A percentile compares a stretch with the other conserved stretches of the same genome.
Evolutionary conservation across 2,113 vertebrate genomes (phyloP).

Genomic region (Anoplopoma fimbria): DNA sequence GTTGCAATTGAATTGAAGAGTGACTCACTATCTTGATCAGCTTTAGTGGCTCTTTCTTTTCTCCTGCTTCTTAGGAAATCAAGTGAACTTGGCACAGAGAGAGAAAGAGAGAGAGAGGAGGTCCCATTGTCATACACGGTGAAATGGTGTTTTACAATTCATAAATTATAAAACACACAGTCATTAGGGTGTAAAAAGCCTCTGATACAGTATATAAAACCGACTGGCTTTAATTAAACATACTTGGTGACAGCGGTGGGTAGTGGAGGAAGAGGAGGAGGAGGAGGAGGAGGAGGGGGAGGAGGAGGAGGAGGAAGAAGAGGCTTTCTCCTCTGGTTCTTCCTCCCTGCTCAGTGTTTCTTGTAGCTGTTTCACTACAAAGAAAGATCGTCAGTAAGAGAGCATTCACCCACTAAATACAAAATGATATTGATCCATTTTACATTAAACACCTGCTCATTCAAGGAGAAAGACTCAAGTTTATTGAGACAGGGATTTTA

Average conservation of each 20-base stretch:
- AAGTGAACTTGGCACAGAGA: slow-evolving; percentile 61
- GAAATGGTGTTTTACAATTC: not conserved
- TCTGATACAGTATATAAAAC: slow-evolving; percentile 2
- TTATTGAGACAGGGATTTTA: not conserved
- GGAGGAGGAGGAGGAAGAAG: slow-evolving; percentile 16
- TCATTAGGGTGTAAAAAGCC: not conserved
- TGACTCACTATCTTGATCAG: slow-evolving; percentile 65
- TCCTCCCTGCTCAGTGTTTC: slow-evolving; percentile 26
- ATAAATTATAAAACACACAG: not conserved
- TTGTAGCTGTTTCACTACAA: slow-evolving; percentile 70
- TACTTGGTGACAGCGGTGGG: slow-evolving; percentile 55
- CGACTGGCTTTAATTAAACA: slow-evolving; percentile 1
- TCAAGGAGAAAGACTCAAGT: not conserved
- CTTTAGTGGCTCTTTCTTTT: slow-evolving; percentile 27
- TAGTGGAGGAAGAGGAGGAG: slow-evolving; percentile 49
- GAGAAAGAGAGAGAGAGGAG: not conserved
- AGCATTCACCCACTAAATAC: not conserved
- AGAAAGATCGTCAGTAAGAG: not conserved
- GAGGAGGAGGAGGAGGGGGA: slow-evolving; percentile 68
- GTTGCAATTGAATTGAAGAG: not conserved
- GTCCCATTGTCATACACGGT: not conserved
- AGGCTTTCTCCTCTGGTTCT: not conserved
- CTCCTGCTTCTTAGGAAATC: slow-evolving; percentile 76
- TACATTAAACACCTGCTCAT: not conserved
- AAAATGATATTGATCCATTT: not conserved